These are phyloP conservation scores for Scarus forsteni DNA, from an alignment of 2,797 vertebrate species.

Conservation along the genomic window DNA sequence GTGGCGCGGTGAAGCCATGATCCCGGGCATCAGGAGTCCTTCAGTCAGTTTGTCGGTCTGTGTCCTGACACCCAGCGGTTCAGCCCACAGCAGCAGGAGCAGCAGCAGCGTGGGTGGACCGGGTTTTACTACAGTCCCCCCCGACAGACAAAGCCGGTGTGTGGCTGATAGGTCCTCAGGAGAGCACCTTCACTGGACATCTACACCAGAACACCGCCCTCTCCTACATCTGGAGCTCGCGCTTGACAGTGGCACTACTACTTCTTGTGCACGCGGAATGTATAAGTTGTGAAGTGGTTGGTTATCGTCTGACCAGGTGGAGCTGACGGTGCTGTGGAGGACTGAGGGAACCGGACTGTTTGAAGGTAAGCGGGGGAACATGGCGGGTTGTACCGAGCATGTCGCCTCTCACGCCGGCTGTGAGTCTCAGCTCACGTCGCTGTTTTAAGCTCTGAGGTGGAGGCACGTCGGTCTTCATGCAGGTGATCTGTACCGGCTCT, in stretches of 20 bases:
- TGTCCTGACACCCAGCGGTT: conserved; percentile 34
- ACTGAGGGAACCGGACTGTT: conserved; percentile 20
- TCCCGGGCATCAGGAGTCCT: background rate
- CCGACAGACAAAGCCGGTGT: conserved; percentile 3
- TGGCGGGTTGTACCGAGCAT: fast-evolving
- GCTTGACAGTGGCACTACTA: conserved; percentile 26
- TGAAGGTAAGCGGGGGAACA: conserved; percentile 46
- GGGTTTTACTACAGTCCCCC: background rate
- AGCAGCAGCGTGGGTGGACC: conserved; percentile 8
- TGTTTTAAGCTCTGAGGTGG: conserved; percentile 2
- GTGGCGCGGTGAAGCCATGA: background rate
- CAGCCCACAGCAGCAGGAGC: conserved; percentile 1
- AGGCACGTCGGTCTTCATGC: conserved; percentile 6
- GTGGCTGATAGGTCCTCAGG: background rate
- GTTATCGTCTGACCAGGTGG: conserved; percentile 24
- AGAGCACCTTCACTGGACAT: conserved; percentile 4
- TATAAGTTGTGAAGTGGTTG: conserved; percentile 56
- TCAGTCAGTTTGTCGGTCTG: background rate
- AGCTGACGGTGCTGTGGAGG: conserved; percentile 1
- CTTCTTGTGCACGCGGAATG: conserved; percentile 17
- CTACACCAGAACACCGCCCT: conserved; percentile 15
- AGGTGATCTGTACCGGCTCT: conserved; percentile 11
- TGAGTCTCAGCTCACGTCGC: background rate
- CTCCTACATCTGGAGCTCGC: conserved; percentile 33
- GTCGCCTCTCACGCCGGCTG: conserved; percentile 14